A percentile compares a stretch with the other conserved stretches of the same genome.
These are phyloP conservation scores for Merops nubicus DNA, from an alignment of 2,113 vertebrate species.

Conservation along the genomic window DNA sequence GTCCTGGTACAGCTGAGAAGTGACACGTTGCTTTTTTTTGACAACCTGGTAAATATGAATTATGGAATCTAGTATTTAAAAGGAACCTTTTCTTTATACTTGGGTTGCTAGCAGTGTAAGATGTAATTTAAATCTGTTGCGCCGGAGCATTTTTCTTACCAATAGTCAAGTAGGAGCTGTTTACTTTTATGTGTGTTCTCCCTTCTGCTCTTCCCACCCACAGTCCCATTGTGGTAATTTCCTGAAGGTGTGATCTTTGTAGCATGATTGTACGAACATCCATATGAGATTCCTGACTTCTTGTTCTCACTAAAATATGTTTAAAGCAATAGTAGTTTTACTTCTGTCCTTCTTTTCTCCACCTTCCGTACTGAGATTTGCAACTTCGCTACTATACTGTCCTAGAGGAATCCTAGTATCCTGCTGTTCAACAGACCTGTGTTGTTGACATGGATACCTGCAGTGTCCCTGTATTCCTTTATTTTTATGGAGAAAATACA, in stretches of 20 bases:
- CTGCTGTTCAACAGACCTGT: slow-evolving; percentile 52
- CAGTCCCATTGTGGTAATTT: slow-evolving; percentile 37
- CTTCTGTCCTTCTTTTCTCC: slow-evolving; percentile 62
- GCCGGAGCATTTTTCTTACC: slow-evolving; percentile 45
- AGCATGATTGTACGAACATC: slow-evolving; percentile 79
- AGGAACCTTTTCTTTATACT: background rate
- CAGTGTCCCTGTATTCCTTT: slow-evolving; percentile 70
- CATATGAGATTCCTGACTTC: slow-evolving; percentile 66
- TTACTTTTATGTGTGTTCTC: slow-evolving; percentile 68
- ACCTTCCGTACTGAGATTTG: slow-evolving; percentile 20
- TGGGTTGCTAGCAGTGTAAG: slow-evolving; percentile 57
- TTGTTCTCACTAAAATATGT: slow-evolving; percentile 69
- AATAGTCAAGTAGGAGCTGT: slow-evolving; percentile 40
- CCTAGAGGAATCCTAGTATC: slow-evolving; percentile 65
- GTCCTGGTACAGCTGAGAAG: slow-evolving; percentile 44
- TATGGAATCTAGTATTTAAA: slow-evolving; percentile 32
- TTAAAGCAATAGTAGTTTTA: slow-evolving; percentile 72
- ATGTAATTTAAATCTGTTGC: slow-evolving; percentile 60
- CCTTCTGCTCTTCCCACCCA: slow-evolving; percentile 52
- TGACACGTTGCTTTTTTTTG: background rate
- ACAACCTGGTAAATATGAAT: slow-evolving; percentile 31
- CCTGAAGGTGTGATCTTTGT: slow-evolving; percentile 74
- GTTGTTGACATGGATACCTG: slow-evolving; percentile 58
- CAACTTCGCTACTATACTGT: slow-evolving; percentile 33
- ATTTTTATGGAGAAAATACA: slow-evolving; percentile 72